phyloP scores from a whole-genome alignment of 2,113 vertebrate species.

The Tyto alba region DNA sequence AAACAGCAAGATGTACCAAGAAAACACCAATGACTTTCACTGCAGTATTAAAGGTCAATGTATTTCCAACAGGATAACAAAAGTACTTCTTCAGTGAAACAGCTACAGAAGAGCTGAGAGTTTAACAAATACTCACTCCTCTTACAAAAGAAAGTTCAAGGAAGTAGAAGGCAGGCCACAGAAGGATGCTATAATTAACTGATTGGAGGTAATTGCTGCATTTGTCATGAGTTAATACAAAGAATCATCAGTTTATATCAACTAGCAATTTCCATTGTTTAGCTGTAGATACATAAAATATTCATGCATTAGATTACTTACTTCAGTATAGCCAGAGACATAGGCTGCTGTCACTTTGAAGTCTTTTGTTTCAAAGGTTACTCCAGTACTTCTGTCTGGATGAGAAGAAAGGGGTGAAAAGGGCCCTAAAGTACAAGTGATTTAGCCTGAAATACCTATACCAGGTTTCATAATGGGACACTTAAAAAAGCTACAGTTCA shows the following conservation, averaged over 20 bases:
- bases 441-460: not conserved
- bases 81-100: not conserved
- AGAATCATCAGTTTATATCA: not conserved
- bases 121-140: not conserved
- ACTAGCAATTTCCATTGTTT: constrained; percentile 24
- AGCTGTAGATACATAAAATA: constrained; percentile 17
- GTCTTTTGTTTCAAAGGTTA: constrained; percentile 49
- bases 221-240: not conserved
- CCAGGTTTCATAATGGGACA: not conserved
- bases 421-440: not conserved
- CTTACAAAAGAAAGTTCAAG: not conserved
- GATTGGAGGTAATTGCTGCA: constrained; percentile 39
- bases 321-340: constrained; percentile 29
- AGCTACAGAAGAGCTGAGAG: rapidly evolving
- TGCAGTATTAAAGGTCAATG: rapidly evolving
- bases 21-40: too few species aligned
- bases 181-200: constrained; percentile 36
- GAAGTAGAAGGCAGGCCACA: not conserved
- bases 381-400: not conserved
- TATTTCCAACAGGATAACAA: not conserved
- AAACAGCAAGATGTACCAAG: not conserved
- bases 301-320: constrained; percentile 17
- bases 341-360: constrained; percentile 32
- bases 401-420: not conserved
- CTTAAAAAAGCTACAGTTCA: not conserved